Percentiles rank a stretch among this genome's conserved stretches.
These are phyloP conservation scores for Penaeus chinensis DNA, from an alignment of 1,140 invertebrate species.

Conservation along the genomic window DNA sequence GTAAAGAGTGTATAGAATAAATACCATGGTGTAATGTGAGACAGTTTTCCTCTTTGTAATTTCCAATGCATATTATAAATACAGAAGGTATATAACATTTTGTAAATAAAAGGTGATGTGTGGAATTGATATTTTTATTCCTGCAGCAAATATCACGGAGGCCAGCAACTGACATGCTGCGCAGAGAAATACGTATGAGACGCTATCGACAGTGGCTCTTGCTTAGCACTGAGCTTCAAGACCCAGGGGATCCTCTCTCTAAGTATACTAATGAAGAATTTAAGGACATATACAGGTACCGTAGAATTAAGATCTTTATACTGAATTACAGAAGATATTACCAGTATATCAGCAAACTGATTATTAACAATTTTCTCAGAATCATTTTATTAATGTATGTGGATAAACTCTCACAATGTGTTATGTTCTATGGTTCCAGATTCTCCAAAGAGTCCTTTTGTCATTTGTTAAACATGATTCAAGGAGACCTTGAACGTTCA, in stretches of 20 bases:
- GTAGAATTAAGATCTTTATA: neutral
- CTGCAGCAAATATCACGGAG: slow-evolving; percentile 15
- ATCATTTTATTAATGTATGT: too few relatives aligned
- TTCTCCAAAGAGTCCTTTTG: slow-evolving; percentile 39
- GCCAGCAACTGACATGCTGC: slow-evolving; percentile 20
- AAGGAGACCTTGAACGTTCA: slow-evolving; percentile 39
- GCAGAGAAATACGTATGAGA: slow-evolving; percentile 42
- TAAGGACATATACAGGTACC: slow-evolving; percentile 34
- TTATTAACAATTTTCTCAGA: too few relatives aligned
- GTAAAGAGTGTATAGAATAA: too few relatives aligned
- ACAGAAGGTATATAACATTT: too few relatives aligned
- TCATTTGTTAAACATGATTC: slow-evolving; percentile 43
- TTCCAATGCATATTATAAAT: too few relatives aligned
- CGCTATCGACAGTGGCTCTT: slow-evolving; percentile 39
- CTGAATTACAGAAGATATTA: neutral
- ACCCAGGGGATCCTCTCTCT: slow-evolving; percentile 38
- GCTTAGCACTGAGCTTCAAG: slow-evolving; percentile 29
- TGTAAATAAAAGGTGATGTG: too few relatives aligned
- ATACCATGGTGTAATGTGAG: too few relatives aligned
- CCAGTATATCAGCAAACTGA: too few relatives aligned
- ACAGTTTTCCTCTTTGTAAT: too few relatives aligned
- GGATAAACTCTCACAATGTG: neutral
- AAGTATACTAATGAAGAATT: slow-evolving; percentile 40
- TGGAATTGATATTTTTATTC: neutral
- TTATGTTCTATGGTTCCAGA: slow-evolving; percentile 1